These are phyloP conservation scores for Zoanthus sansibaricus DNA, from an alignment of 92 coral and sea anemone genomes.

Conservation along the genomic window DNA sequence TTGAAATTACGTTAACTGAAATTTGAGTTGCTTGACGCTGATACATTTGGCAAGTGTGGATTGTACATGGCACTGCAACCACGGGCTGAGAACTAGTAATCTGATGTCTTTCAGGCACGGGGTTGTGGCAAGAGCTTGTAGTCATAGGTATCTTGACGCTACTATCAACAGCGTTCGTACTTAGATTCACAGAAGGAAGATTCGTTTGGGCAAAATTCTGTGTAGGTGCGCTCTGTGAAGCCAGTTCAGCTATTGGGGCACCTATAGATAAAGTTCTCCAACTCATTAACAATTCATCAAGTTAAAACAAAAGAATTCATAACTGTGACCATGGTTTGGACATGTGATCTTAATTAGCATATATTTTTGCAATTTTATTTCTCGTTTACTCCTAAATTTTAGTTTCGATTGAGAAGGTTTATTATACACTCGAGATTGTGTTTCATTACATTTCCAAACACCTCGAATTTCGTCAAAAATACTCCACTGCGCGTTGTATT, in stretches of 20 bases:
- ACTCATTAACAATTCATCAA: too few species aligned
- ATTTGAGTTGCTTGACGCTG: slow-evolving; percentile 15
- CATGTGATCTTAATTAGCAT: too few species aligned
- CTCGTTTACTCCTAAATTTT: too few species aligned
- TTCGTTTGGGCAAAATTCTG: not conserved
- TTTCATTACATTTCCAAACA: too few species aligned
- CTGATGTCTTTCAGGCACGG: not conserved
- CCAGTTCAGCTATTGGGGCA: not conserved
- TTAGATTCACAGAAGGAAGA: not conserved
- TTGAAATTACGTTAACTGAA: not conserved
- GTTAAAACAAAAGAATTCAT: too few species aligned
- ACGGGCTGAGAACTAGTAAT: slow-evolving; percentile 5
- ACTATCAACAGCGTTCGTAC: not conserved
- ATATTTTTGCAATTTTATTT: too few species aligned
- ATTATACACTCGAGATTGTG: too few species aligned
- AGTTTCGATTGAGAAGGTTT: too few species aligned
- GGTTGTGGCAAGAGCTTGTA: not conserved
- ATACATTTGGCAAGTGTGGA: not conserved
- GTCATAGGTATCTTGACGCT: not conserved
- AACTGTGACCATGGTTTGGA: too few species aligned
- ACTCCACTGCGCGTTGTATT: too few species aligned
- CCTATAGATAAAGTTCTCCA: too few species aligned
- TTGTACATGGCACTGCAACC: not conserved
- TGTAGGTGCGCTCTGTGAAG: not conserved
- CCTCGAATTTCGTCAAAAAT: too few species aligned